Conservation (phyloP, 2,113 vertebrate genomes). For the Gracilinanus agilis region DNA sequence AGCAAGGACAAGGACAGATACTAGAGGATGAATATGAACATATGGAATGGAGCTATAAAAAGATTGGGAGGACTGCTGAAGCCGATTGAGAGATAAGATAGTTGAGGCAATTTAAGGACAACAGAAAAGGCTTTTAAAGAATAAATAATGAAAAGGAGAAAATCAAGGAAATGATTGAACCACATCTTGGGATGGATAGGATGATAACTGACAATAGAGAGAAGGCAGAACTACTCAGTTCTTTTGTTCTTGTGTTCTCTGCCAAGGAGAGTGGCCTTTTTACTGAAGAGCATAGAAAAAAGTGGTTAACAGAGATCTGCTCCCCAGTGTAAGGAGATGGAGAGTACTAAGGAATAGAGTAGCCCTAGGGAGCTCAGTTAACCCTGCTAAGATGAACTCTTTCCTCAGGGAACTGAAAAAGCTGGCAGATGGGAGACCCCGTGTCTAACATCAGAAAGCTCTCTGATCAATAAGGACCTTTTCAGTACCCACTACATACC, state of each 20-base stretch:
- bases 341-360: too few relatives aligned
- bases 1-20: not conserved
- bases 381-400: not conserved
- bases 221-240: not conserved
- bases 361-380: too few relatives aligned
- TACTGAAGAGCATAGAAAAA: not conserved
- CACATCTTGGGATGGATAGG: not conserved
- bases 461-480: not conserved
- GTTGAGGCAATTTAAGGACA: not conserved
- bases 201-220: not conserved
- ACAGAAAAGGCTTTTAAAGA: not conserved
- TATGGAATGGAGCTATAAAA: too few relatives aligned
- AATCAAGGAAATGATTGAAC: not conserved
- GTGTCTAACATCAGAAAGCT: not conserved
- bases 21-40: not conserved
- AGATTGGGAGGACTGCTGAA: not conserved
- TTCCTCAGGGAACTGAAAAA: not conserved
- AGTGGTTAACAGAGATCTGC: not conserved
- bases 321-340: too few relatives aligned
- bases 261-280: not conserved
- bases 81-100: not conserved
- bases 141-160: not conserved
- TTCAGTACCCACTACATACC: not conserved
- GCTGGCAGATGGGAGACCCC: not conserved
- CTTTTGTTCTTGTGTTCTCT: not conserved